phyloP scores from a whole-genome alignment of 2,888 invertebrate species.

The Apodemia duryi region DNA sequence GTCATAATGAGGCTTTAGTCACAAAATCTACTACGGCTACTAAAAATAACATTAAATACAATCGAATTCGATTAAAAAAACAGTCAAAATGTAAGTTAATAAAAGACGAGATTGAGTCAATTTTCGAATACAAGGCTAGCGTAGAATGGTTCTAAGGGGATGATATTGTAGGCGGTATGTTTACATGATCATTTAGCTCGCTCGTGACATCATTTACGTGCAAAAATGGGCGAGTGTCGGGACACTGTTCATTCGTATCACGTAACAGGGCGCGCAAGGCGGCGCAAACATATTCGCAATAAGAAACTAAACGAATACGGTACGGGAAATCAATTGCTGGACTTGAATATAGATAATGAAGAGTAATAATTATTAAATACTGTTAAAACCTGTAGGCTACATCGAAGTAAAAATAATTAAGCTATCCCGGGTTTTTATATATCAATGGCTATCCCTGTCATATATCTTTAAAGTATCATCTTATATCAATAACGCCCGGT shows the following conservation, averaged over 20 bases:
- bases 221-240: slow-evolving; percentile 45
- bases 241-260: slow-evolving; percentile 32
- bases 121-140: slow-evolving; percentile 19
- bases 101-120: slow-evolving; percentile 17
- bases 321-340: slow-evolving; percentile 20
- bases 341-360: neutral
- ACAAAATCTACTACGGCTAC: too few species aligned
- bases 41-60: too few species aligned
- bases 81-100: too few species aligned
- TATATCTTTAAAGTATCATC: too few species aligned
- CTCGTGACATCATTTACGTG: slow-evolving; percentile 44
- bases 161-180: slow-evolving; percentile 32
- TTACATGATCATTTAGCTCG: slow-evolving; percentile 46
- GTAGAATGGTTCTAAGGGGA: slow-evolving; percentile 25
- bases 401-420: too few species aligned
- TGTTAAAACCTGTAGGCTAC: too few species aligned
- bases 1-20: too few species aligned
- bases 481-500: too few species aligned
- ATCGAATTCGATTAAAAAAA: too few species aligned
- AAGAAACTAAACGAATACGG: slow-evolving; percentile 16
- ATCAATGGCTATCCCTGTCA: too few species aligned
- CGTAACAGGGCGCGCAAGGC: slow-evolving; percentile 21
- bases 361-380: neutral
- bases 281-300: slow-evolving; percentile 23
- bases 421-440: too few species aligned